Evolutionary conservation across 2,797 vertebrate genomes (phyloP), one percentile per base, ranked within the genome.

Genomic region (Alauda arvensis): DNA sequence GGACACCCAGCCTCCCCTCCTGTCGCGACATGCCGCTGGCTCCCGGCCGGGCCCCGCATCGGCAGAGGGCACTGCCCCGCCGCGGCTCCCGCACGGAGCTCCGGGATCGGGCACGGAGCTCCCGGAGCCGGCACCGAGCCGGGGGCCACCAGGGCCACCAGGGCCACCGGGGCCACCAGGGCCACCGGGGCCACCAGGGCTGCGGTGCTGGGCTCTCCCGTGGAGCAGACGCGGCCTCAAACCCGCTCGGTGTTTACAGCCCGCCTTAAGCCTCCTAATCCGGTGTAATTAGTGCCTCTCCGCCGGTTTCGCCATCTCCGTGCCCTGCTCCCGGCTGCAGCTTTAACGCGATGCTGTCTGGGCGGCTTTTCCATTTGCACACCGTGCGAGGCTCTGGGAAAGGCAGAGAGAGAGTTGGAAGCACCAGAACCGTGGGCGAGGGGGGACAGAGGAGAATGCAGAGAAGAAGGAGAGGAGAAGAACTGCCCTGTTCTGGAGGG

Each of bases 11-110:
- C 34, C 7, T 3, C 7, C 7, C 80, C 17, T 4, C 3, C 52
- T 33, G 82, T 77, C 59, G 45, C 45, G 59, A 71, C 1, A 57
- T 5, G 51, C 40, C 10, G 15, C 68, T 31, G 85, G 31, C 23
- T 14, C 78, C 37, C 40, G 0, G 83, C 53, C 49, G 53, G 65
- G 66, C 19, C 49, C 81, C 4, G 71, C 72, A 91, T 77, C 83
- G 21, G 86, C 89, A 85, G 89, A 83, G 87, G 91, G 86, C 93
- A 93, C 10, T 85, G 77, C 69, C 84, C 84, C 3, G 55, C 84
- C 68, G 68, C 60, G 43, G 62, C 69, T 71, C 83, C 9, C 14
- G 9, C 39, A 6, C 43, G 40, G 5, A 28, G 25, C 66, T 26
- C 48, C 69, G n/a, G 26, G 28, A 2, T 3, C 65, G 10, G 18